Percentiles rank a stretch among this genome's conserved stretches.
Conservation (phyloP, 30 jellyfish, hydroid and myxozoan species). For the Aurelia sp. region DNA sequence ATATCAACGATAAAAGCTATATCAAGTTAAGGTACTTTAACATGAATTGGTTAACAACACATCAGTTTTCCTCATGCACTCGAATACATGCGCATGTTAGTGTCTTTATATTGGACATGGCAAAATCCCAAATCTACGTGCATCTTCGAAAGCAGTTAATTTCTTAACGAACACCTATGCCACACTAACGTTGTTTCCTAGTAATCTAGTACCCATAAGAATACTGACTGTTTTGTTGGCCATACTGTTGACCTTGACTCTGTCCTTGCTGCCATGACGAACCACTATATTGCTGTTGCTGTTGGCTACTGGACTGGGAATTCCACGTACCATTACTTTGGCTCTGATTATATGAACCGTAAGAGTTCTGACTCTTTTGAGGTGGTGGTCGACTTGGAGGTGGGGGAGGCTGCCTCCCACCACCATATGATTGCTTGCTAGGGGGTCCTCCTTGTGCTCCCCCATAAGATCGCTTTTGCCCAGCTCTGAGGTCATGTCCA, state of each 20-base stretch:
- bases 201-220: conserved; percentile 45
- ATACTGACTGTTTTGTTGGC: conserved; percentile 21
- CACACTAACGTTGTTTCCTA: no score
- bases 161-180: no score
- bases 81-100: no score
- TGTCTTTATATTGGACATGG: no score
- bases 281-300: neutral
- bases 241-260: neutral
- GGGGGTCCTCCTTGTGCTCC: conserved; percentile 66
- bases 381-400: conserved; percentile 62
- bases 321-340: conserved; percentile 47
- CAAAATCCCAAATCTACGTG: no score
- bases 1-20: no score
- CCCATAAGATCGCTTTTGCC: conserved; percentile 61
- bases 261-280: conserved; percentile 13
- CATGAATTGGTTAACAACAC: no score
- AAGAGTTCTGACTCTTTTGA: conserved; percentile 23
- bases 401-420: conserved; percentile 61
- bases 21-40: no score
- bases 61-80: no score
- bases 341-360: conserved; percentile 46
- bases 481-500: conserved; percentile 69
- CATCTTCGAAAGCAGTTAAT: no score
- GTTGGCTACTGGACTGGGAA: conserved; percentile 1
- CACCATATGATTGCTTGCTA: conserved; percentile 57